These are phyloP conservation scores for Lasioglossum leucozonium DNA, from an alignment of 2,888 invertebrate species.

Conservation along the genomic window DNA sequence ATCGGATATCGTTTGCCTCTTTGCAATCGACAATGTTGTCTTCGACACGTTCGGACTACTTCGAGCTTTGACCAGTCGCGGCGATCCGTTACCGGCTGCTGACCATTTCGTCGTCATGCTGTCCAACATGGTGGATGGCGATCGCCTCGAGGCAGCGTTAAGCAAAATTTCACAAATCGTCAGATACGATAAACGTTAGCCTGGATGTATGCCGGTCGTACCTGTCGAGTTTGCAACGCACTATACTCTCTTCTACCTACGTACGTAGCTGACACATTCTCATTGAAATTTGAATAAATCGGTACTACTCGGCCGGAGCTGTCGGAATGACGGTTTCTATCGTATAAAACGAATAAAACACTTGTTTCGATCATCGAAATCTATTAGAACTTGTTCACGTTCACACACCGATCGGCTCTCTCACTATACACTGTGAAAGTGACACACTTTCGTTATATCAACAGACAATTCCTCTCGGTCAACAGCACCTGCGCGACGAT, in stretches of 20 bases:
- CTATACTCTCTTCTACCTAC: too few relatives aligned
- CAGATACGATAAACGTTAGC: neutral
- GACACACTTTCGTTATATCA: slow-evolving; percentile 22
- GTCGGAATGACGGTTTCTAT: neutral
- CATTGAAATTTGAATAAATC: neutral
- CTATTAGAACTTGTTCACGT: neutral
- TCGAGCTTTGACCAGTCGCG: slow-evolving; percentile 79
- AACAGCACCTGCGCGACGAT: neutral
- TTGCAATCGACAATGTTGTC: slow-evolving; percentile 49
- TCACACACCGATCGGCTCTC: neutral
- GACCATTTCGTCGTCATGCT: slow-evolving; percentile 58
- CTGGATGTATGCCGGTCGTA: neutral
- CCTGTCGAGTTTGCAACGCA: neutral
- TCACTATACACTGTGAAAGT: neutral
- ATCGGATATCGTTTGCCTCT: slow-evolving; percentile 41
- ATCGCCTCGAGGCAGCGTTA: neutral
- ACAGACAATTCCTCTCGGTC: neutral
- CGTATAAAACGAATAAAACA: neutral
- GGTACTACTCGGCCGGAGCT: neutral
- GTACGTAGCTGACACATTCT: neutral
- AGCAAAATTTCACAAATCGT: neutral
- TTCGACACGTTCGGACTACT: slow-evolving; percentile 81
- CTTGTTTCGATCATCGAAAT: neutral
- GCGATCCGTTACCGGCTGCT: slow-evolving; percentile 55
- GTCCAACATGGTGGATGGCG: slow-evolving; percentile 54